Evolutionary conservation across 2,888 invertebrate genomes (phyloP), one percentile per base, ranked within the genome.

Genomic region (Thelaira solivaga): DNA sequence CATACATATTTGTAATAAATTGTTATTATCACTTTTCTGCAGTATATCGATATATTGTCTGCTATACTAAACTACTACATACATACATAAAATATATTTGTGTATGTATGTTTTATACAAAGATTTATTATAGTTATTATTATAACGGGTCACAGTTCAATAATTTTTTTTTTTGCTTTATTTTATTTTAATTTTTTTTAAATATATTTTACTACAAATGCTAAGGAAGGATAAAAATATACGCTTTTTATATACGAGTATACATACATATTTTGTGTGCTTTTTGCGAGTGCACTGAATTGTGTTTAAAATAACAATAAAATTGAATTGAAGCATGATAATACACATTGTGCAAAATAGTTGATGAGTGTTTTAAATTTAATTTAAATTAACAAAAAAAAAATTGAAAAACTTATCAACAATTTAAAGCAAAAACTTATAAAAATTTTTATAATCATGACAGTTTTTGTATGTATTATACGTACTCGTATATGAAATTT

Each of bases 1-100:
- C 51, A 59, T 57, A 77, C 64, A 74, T 61, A 76, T 80, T 73
- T 72, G 80, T 71, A 75, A 86, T 86, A 86, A 86, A 86, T 86
- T 86, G 86, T 86, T 86, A 86, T 86, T 86, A 86, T 86, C 86
- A 85, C 86, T 83, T 83, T 83, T 83, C 82, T 85, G 86, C 86
- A 86, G 86, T 83, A 80, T 76, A 81, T 80, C 81, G 80, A 79
- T 78, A 73, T 78, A 78, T 73, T 64, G 72, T 62, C 61, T 55
- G 5, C 55, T 59, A 13, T 51, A 13, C n/a, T n/a, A n/a, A n/a
- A n/a, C n/a, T 16, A 18, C 16, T 24, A 16, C 10, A 39, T 36
- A 22, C 7, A 22, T 16, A 13, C 11, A n/a, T n/a, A n/a, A n/a
- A n/a, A 13, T 7, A 24, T 20, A 5, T 31, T n/a, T 43, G 4